Evolutionary conservation across 1,140 invertebrate genomes (phyloP), one percentile per base, ranked within the genome.

Genomic region (Heliconius congener): DNA sequence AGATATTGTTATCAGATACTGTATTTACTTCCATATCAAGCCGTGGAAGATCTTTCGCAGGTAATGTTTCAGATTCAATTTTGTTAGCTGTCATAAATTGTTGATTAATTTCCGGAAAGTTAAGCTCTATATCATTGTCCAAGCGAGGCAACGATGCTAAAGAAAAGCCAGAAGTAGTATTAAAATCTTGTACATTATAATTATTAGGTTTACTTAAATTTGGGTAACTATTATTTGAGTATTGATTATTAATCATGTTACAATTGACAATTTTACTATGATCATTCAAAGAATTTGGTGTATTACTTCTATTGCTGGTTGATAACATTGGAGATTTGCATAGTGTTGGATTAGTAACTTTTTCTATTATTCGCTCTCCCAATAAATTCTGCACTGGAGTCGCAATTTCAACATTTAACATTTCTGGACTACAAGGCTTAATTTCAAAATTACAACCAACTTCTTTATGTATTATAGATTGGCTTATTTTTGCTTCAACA

Each of bases 401-500:
- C 16, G 92, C 92, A 71, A 92, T 79, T 86, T 94, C 91, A 71
- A 91, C 92, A 89, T 93, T 93, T 79, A 94, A 83, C 89, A 93
- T 92, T 88, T 91, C 88, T 42, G 94, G 95, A 87, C 94, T 95
- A 81, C 93, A 95, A 42, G 94, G 95, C 81, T 93, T 94, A 79
- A 95, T 95, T 91, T 95, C 95, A 91, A 95, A 95, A 85, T 95
- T 95, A 84, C 94, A 95, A 27, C 94, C 91, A 71, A 95, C 95
- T 84, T 95, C 95, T 87, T 95, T 95, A 77, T 95, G 94, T 82
- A 95, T 95, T 27, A 95, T 90, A 50, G 95, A 95, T 81, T 95
- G 95, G 84, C 93, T 95, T 81, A 95, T 95, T 89, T 95, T 95
- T 60, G 94, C 90, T 87, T 95, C 95, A 34, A 95, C 94, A 90